phyloP scores from a whole-genome alignment of 2,113 vertebrate species.

The Psammodynastes pulverulentus region DNA sequence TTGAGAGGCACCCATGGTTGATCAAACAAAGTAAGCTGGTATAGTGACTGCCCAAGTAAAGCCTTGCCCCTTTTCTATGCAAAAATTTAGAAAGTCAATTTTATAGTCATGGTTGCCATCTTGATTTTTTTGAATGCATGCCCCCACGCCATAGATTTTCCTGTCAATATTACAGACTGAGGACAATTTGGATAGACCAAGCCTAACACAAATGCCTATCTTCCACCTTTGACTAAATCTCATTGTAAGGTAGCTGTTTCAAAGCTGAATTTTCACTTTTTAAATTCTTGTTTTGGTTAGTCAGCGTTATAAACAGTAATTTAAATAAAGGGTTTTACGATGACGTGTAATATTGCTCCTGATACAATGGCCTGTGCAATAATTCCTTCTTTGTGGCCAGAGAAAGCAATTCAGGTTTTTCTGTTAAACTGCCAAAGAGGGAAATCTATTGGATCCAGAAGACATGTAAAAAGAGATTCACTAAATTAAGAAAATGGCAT shows the following conservation, averaged over 20 bases:
- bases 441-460: slow-evolving; percentile 3
- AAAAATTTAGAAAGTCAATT: neutral
- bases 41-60: neutral
- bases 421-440: neutral
- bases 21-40: neutral
- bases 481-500: slow-evolving; percentile 17
- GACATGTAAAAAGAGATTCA: neutral
- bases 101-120: neutral
- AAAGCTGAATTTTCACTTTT: neutral
- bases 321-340: neutral
- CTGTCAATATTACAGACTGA: neutral
- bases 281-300: neutral
- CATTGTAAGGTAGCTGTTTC: neutral
- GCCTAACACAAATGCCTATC: neutral
- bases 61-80: neutral
- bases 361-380: neutral
- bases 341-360: neutral
- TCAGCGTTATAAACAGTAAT: neutral
- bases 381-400: neutral
- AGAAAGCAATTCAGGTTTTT: neutral
- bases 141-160: neutral
- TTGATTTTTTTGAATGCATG: neutral
- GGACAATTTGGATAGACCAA: neutral
- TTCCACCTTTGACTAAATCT: neutral
- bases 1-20: neutral